Evolutionary conservation across 2,113 vertebrate genomes (phyloP), one percentile per base, ranked within the genome.

Genomic region (Condylura cristata): DNA sequence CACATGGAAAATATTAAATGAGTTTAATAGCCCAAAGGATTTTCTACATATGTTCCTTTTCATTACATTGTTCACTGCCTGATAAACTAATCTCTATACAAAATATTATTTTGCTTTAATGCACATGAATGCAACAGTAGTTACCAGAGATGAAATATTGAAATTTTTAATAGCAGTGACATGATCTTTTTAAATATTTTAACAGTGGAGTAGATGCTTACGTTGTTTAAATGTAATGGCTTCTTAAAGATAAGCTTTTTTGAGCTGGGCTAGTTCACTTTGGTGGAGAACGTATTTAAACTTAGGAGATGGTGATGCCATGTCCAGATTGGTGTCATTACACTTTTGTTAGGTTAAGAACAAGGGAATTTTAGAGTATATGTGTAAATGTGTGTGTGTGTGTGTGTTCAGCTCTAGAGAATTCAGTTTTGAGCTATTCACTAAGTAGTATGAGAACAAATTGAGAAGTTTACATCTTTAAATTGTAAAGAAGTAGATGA

Each of bases 151-250:
- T 92, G 20, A 95, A 83, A 28, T 63, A 83, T n/a, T 71, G 86
- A 88, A 41, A 82, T 85, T 93, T 95, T 46, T 61, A 70, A 86
- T 63, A 71, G 28, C 65, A 68, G 71, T 86, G 41, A 37, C 74
- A 61, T 87, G 53, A 72, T 75, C 70, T 76, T 10, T 56, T 90
- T 86, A 90, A 95, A 56, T 81, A 93, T 85, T 94, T 91, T 86
- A 94, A 41, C 37, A 39, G 8, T 74, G 13, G 5, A 86, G 22
- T 60, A 58, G 34, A 44, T 56, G 37, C 53, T 86, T 80, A 41
- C 24, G n/a, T 56, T 87, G 41, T 86, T 89, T 92, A 89, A 92
- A 89, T 66, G 44, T 91, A 79, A 7, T 71, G 28, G 1, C 16
- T 87, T 95, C 53, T 48, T 72, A 84, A 78, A 44, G 28, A 68